Base-by-base conservation (phyloP, 2,888 invertebrate species). In the Tanypteryx hageni region DNA sequence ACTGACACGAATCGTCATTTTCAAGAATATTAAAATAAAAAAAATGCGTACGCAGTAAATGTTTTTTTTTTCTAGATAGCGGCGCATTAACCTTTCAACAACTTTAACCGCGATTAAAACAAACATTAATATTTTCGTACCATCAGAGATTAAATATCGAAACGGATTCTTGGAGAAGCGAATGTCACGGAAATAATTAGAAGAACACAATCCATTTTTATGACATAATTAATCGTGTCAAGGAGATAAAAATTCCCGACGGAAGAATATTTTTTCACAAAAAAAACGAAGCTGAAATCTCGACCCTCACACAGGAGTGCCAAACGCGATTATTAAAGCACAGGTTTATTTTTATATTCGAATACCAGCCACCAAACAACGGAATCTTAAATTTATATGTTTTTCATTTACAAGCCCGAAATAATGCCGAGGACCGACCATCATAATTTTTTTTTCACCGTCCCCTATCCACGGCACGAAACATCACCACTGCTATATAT, bases 301-400 rank as follows among this genome's bases (percentile, higher is more conserved):
- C 14, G 56, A 14, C 61, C 0, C 31, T 61, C 18, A 27, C 89
- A 57, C 9, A 16, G 31, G 61, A 64, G 22, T 18, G 31, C 86
- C 18, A 64, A 44, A 61, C 14, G n/a, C 44, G 61, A 56, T 64
- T 89, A 89, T 89, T 89, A 89, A 89, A 89, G 64, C 89, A 89
- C 27, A n/a, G 76, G 27, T 27, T 27, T 76, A 27, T 22, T 76
- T 86, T 89, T 44, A 44, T 57, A 11, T 68, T n/a, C 44, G 64
- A 68, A 44, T 44, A 64, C n/a, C 89, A 11, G 8, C 31, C 8
- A 16, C 86, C 61, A 44, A 86, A 86, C 44, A 64, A 89, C n/a
- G 64, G 56, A 64, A 68, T 64, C 64, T 89, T 89, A 44, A 64
- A 89, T 89, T 89, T 56, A 68, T 68, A 56, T 31, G 86, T 44